A percentile compares a stretch with the other conserved stretches of the same genome.
Conservation (phyloP, 1,140 invertebrate species). For the Druon quercuslanigerum region DNA sequence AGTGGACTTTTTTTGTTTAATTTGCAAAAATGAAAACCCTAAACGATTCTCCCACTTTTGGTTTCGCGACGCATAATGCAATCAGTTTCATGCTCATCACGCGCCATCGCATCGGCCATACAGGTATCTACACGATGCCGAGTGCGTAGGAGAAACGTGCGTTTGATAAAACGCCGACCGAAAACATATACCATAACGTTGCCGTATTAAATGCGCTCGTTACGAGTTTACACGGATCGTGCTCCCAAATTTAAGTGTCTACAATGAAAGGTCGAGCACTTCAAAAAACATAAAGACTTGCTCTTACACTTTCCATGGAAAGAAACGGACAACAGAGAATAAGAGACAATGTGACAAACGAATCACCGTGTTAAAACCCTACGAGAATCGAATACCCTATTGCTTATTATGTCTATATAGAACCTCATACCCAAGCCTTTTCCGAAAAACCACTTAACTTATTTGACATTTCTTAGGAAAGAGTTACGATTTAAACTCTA, state of each 20-base stretch:
- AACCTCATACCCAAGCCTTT: background rate
- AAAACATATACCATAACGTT: constrained; percentile 53
- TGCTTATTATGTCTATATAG: background rate
- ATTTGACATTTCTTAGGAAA: background rate
- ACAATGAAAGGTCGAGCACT: constrained; percentile 41
- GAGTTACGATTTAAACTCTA: background rate
- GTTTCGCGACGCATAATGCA: constrained; percentile 53
- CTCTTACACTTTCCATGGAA: constrained; percentile 26
- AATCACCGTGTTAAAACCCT: constrained; percentile 37
- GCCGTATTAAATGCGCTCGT: constrained; percentile 59
- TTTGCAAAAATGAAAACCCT: constrained; percentile 31
- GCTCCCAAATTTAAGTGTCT: constrained; percentile 57
- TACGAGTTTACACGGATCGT: constrained; percentile 55
- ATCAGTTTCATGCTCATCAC: constrained; percentile 67
- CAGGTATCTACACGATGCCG: constrained; percentile 59
- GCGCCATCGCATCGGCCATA: constrained; percentile 53
- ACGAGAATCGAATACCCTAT: constrained; percentile 27
- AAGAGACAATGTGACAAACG: constrained; percentile 31
- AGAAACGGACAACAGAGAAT: constrained; percentile 7
- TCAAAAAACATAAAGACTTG: constrained; percentile 1
- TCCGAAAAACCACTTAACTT: background rate
- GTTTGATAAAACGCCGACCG: constrained; percentile 67
- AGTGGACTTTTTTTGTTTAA: too few species aligned
- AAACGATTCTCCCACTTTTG: constrained; percentile 49
- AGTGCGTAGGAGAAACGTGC: constrained; percentile 69